A percentile compares a stretch with the other conserved stretches of the same genome.
phyloP scores from a whole-genome alignment of 1,140 invertebrate species.

The Drosophila watanabei region DNA sequence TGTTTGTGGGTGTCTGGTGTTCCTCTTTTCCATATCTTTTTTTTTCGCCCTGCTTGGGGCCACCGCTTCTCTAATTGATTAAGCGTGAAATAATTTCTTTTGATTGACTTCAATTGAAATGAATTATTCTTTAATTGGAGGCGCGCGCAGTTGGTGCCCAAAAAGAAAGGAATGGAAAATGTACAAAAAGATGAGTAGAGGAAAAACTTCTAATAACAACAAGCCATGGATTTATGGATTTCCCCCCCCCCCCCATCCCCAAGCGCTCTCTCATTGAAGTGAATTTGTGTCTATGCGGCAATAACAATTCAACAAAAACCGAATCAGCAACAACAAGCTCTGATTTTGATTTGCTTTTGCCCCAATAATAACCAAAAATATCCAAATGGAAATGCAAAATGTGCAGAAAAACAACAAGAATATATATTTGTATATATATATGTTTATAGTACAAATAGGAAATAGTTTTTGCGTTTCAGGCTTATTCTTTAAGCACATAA shows the following conservation, averaged over 20 bases:
- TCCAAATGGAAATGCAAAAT: conserved; percentile 54
- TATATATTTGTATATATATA: neutral
- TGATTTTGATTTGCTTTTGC: conserved; percentile 54
- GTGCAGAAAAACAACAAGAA: conserved; percentile 42
- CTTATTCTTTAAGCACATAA: neutral
- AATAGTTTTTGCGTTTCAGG: conserved; percentile 8
- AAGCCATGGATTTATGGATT: conserved; percentile 9
- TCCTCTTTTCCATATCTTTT: conserved; percentile 15
- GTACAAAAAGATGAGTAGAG: conserved; percentile 19
- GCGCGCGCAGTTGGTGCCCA: conserved; percentile 52
- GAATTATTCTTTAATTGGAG: conserved; percentile 82
- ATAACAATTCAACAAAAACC: conserved; percentile 39
- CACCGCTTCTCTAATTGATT: conserved; percentile 69
- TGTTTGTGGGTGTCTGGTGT: conserved; percentile 27
- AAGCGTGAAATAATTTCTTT: conserved; percentile 84
- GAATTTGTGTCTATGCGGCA: conserved; percentile 68
- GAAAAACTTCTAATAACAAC: conserved; percentile 29
- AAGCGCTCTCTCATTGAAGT: conserved; percentile 37
- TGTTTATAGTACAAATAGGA: neutral
- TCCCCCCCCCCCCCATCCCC: neutral
- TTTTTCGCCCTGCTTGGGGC: conserved; percentile 6
- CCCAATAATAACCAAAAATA: conserved; percentile 28
- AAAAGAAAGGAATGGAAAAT: conserved; percentile 4
- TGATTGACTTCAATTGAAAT: conserved; percentile 84
- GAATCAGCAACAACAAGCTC: conserved; percentile 43